phyloP scores from a whole-genome alignment of 2,113 vertebrate species.

The Indri indri region DNA sequence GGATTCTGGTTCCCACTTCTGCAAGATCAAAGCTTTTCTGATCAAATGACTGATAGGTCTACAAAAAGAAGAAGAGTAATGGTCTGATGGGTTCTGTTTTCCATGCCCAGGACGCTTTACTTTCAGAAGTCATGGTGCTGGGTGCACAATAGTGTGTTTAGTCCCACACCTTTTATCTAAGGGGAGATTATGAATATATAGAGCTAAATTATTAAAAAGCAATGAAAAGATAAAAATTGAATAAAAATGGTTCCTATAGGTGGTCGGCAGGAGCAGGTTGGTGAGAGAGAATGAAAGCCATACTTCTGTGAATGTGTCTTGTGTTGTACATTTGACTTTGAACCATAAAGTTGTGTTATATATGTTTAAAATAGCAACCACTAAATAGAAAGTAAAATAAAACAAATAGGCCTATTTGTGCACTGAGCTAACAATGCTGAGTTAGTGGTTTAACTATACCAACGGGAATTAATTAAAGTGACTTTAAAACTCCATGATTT shows the following conservation, averaged over 20 bases:
- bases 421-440: neutral
- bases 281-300: neutral
- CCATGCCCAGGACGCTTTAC: neutral
- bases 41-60: neutral
- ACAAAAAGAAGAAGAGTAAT: neutral
- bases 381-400: neutral
- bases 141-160: neutral
- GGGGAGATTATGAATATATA: neutral
- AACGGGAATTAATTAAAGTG: neutral
- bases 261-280: neutral
- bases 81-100: neutral
- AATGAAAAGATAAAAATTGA: neutral
- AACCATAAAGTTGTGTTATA: neutral
- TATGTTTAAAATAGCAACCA: neutral
- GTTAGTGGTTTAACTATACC: neutral
- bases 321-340: neutral
- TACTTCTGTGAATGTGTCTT: neutral
- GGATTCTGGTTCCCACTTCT: neutral
- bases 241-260: neutral
- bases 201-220: neutral
- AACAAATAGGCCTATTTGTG: neutral
- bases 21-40: neutral
- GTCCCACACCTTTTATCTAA: neutral
- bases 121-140: neutral
- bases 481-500: neutral